Percentiles rank a stretch among this genome's conserved stretches.
phyloP scores from a whole-genome alignment of 2,888 invertebrate genomes.

The Folsomia manolachei region DNA sequence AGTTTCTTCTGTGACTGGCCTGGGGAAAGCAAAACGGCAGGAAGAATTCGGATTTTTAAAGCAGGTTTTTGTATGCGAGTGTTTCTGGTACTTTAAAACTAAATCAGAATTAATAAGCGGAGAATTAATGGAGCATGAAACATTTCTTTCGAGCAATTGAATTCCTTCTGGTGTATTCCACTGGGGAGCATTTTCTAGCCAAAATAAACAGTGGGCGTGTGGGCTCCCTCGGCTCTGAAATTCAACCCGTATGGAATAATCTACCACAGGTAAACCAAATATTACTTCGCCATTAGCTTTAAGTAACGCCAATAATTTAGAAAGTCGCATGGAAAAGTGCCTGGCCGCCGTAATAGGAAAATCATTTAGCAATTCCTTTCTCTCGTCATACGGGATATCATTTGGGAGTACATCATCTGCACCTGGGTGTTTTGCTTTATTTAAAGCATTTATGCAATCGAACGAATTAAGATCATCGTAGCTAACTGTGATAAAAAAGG shows the following conservation, averaged over 20 bases:
- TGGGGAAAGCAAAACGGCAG: conserved; percentile 27
- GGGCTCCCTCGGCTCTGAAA: conserved; percentile 25
- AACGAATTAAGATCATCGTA: conserved; percentile 28
- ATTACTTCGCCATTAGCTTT: not conserved
- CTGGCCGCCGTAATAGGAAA: conserved; percentile 22
- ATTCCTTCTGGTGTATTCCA: conserved; percentile 21
- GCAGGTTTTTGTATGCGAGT: conserved; percentile 19
- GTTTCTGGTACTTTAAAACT: conserved; percentile 23
- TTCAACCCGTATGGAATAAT: conserved; percentile 24
- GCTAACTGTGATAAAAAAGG: conserved; percentile 27
- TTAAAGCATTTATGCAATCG: conserved; percentile 21
- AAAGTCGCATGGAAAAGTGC: conserved; percentile 22
- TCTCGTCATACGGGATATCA: conserved; percentile 12
- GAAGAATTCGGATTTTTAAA: conserved; percentile 18
- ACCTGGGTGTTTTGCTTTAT: conserved; percentile 19
- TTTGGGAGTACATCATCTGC: not conserved
- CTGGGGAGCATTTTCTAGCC: conserved; percentile 18
- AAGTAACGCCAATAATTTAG: not conserved
- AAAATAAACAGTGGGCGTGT: conserved; percentile 22
- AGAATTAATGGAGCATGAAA: conserved; percentile 16
- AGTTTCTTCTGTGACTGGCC: not conserved
- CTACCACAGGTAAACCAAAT: conserved; percentile 17
- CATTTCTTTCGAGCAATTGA: conserved; percentile 15
- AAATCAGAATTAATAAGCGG: not conserved
- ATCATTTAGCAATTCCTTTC: conserved; percentile 12